phyloP scores from a whole-genome alignment of 2,113 vertebrate genomes.

The Centropristis striata region DNA sequence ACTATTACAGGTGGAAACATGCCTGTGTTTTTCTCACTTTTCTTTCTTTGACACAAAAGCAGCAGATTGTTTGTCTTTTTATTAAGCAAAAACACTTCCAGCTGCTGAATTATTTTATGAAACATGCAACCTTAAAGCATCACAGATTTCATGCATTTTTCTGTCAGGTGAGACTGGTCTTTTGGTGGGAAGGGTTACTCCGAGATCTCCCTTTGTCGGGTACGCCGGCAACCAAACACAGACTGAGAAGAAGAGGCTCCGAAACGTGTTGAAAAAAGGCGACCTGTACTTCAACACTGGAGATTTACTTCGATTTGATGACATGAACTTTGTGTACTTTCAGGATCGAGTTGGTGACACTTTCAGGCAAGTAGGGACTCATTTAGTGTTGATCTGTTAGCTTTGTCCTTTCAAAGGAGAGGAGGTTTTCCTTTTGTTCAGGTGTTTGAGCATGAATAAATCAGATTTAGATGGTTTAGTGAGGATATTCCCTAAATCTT shows the following conservation, averaged over 20 bases:
- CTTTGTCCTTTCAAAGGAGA: not conserved
- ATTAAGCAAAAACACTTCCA: not conserved
- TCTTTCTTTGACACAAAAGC: not conserved
- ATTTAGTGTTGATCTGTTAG: not conserved
- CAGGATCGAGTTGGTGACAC: constrained; percentile 95
- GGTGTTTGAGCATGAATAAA: not conserved
- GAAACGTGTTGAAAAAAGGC: constrained; percentile 89
- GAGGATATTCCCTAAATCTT: not conserved
- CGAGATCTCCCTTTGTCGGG: constrained; percentile 87
- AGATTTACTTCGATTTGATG: constrained; percentile 88
- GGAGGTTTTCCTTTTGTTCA: not conserved
- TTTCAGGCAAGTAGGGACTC: constrained; percentile 86
- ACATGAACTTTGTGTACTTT: constrained; percentile 91
- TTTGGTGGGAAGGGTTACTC: constrained; percentile 88
- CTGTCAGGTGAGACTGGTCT: constrained; percentile 90
- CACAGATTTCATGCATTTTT: not conserved
- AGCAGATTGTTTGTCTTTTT: not conserved
- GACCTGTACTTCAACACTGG: constrained; percentile 90
- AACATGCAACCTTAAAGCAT: not conserved
- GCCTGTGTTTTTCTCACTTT: not conserved
- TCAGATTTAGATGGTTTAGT: not conserved
- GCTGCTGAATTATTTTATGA: not conserved
- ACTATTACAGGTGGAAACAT: not conserved
- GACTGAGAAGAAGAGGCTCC: constrained; percentile 91
- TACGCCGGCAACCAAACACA: constrained; percentile 89